Evolutionary conservation across 2,888 invertebrate species (phyloP).

Genomic region (Chrysotoxum bicinctum): DNA sequence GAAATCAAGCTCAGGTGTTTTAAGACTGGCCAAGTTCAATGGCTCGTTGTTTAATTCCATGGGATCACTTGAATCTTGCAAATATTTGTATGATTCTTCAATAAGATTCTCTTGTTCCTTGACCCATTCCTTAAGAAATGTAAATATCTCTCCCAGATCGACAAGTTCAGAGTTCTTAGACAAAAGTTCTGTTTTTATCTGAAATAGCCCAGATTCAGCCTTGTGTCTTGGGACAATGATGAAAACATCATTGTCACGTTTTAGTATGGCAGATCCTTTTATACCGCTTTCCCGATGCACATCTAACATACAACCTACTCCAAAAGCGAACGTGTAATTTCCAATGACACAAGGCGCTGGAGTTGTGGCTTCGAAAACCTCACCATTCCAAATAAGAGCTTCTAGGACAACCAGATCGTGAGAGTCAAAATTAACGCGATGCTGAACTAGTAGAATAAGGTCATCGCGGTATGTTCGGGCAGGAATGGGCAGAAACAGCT

Average conservation of each 20-base stretch:
- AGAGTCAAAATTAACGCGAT: conserved; percentile 79
- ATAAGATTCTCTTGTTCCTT: conserved; percentile 76
- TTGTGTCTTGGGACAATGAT: conserved; percentile 79
- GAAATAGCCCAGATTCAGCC: conserved; percentile 78
- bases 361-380: conserved; percentile 78
- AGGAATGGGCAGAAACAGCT: conserved; percentile 79
- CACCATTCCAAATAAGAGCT: conserved; percentile 81
- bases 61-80: conserved; percentile 19
- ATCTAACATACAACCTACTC: conserved; percentile 79
- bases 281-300: conserved; percentile 77
- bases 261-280: conserved; percentile 77
- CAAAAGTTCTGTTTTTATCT: conserved; percentile 77
- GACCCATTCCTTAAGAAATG: conserved; percentile 76
- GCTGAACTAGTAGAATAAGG: conserved; percentile 81
- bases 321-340: conserved; percentile 74
- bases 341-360: conserved; percentile 78
- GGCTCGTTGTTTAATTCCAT: conserved; percentile 19
- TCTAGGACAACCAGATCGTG: conserved; percentile 79
- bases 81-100: conserved; percentile 71
- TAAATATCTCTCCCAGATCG: conserved; percentile 77
- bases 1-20: conserved; percentile 75
- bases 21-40: conserved; percentile 66
- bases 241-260: conserved; percentile 75
- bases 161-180: conserved; percentile 77
- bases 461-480: conserved; percentile 81